These are phyloP conservation scores for Diadegma fenestrale DNA, from an alignment of 2,888 invertebrate species.

Conservation along the genomic window DNA sequence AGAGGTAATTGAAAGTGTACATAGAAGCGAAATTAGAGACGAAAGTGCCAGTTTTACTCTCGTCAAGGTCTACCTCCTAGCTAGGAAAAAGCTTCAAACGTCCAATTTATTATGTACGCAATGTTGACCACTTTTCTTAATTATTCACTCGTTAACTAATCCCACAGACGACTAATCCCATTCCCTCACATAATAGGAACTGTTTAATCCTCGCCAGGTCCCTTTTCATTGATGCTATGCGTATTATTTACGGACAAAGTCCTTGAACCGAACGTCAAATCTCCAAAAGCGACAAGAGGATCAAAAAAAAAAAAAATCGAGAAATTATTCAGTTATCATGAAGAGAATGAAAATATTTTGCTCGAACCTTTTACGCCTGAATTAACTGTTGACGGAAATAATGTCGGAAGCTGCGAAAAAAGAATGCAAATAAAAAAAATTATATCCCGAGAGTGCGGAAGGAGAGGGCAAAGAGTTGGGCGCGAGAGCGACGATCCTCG, in stretches of 20 bases:
- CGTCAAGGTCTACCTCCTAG: not conserved
- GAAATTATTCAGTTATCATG: no score
- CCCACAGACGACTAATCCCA: not conserved
- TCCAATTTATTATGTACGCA: not conserved
- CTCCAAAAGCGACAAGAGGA: no score
- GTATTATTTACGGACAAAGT: no score
- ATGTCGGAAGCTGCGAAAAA: not conserved
- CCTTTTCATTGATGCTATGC: no score
- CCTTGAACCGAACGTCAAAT: no score
- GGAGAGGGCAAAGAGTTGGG: not conserved
- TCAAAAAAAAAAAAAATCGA: not conserved
- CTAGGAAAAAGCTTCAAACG: conserved; percentile 17
- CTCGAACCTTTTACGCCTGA: not conserved
- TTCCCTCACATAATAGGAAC: not conserved
- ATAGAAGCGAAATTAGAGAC: conserved; percentile 65
- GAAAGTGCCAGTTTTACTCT: conserved; percentile 49
- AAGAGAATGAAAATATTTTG: not conserved
- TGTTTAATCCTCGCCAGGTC: not conserved
- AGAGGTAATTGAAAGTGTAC: conserved; percentile 66
- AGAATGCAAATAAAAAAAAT: not conserved
- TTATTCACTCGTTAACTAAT: not conserved
- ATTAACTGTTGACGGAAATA: not conserved
- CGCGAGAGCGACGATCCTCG: not conserved
- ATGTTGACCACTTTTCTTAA: not conserved
- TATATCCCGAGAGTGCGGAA: not conserved